Percentiles rank a stretch among this genome's conserved stretches.
phyloP scores from a whole-genome alignment of 2,888 invertebrate species.

The Tholera decimalis region DNA sequence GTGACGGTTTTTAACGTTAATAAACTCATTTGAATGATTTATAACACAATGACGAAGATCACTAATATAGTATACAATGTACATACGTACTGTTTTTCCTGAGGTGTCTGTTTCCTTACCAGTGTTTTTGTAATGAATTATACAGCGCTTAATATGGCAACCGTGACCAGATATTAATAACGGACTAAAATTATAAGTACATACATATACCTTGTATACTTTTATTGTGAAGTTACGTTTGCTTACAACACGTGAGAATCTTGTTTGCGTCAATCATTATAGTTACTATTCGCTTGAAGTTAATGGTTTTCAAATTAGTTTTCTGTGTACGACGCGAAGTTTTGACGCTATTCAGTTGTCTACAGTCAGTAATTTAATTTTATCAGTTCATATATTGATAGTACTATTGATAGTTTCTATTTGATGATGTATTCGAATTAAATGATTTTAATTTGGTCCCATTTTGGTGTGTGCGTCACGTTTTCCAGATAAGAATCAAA shows the following conservation, averaged over 20 bases:
- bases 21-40: slow-evolving; percentile 46
- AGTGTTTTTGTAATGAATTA: slow-evolving; percentile 23
- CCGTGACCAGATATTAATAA: slow-evolving; percentile 29
- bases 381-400: slow-evolving; percentile 19
- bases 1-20: slow-evolving; percentile 36
- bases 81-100: slow-evolving; percentile 6
- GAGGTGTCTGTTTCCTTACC: slow-evolving; percentile 23
- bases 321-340: slow-evolving; percentile 7
- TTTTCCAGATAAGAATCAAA: slow-evolving; percentile 22
- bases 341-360: background rate
- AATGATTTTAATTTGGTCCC: background rate
- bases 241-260: slow-evolving; percentile 39
- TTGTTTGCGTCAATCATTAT: slow-evolving; percentile 38
- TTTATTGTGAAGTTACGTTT: slow-evolving; percentile 35
- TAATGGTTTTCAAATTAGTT: slow-evolving; percentile 50
- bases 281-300: slow-evolving; percentile 28
- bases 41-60: slow-evolving; percentile 29
- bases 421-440: slow-evolving; percentile 4
- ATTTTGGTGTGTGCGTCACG: slow-evolving; percentile 5
- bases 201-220: slow-evolving; percentile 1
- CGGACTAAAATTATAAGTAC: slow-evolving; percentile 31
- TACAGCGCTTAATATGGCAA: background rate
- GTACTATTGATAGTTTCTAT: slow-evolving; percentile 6
- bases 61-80: slow-evolving; percentile 15
- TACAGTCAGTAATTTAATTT: slow-evolving; percentile 13